Evolutionary conservation across 1,140 invertebrate genomes (phyloP), one percentile per base, ranked within the genome.

Genomic region (Dreissena rostriformis): DNA sequence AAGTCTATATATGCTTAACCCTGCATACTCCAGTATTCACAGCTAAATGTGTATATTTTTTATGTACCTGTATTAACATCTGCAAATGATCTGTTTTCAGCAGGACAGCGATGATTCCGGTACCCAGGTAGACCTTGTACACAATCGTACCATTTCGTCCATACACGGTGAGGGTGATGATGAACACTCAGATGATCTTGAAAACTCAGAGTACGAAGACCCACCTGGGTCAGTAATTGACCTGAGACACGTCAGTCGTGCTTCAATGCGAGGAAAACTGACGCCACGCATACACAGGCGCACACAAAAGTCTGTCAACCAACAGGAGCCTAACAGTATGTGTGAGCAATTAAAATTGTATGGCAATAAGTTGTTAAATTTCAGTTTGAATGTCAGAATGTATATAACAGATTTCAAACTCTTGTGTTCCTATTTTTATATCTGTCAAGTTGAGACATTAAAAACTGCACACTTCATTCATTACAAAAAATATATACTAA

Each of bases 201-300:
- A 49, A 19, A 52, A 8, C 49, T 29, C 49, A 73, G 49, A 73
- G 28, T 82, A 68, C 24, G 80, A 82, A 19, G 80, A 82, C 68
- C 80, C 80, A 24, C 80, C 80, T 15, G 80, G 80, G 5, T 82
- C 80, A 19, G 80, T 82, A 2, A 82, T 82, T 53, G 80, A 82
- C 66, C 61, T 82, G 0, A 29, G 80, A 29, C 71, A 82, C 39
- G 49, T 67, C 14, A 74, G 49, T n/a, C 26, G 80, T 17, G 22
- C 57, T 7, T 28, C 70, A 12, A 51, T 82, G 28, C 53, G 73
- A n/a, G 68, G 57, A 17, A 81, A 73, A 39, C 71, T 81, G n/a
- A 81, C 79, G 12, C 79, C 79, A 0, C 57, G 79, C 19, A 81
- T 81, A 72, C 79, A 81, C 49, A 61, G 79, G 51, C 68, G 79